Percentiles rank a stretch among this genome's conserved stretches.
Evolutionary conservation across 2,888 invertebrate species (phyloP).

Genomic region (Norana najaformis): DNA sequence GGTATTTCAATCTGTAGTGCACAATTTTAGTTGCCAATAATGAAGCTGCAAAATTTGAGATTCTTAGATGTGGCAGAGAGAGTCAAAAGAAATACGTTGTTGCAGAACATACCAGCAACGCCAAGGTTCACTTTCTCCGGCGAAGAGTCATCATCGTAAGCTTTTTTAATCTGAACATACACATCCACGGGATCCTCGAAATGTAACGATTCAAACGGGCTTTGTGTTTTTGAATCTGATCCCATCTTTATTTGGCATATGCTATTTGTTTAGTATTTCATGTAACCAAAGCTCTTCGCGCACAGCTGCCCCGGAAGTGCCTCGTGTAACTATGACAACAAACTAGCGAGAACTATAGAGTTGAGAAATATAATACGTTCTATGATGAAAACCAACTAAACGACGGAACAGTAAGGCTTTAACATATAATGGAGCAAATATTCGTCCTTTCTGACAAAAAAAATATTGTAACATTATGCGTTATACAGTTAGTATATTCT

Average conservation of each 20-base stretch:
- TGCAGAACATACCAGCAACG: constrained; percentile 79
- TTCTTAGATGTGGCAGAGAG: not conserved
- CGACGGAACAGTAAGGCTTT: too few species aligned
- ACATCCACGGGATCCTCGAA: constrained; percentile 80
- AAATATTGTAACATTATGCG: too few species aligned
- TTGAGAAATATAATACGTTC: too few species aligned
- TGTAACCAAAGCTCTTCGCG: not conserved
- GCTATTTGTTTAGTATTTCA: not conserved
- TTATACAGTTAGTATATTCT: too few species aligned
- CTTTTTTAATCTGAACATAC: constrained; percentile 79
- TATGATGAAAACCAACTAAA: too few species aligned
- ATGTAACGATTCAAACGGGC: not conserved
- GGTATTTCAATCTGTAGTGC: too few species aligned
- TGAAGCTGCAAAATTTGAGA: too few species aligned
- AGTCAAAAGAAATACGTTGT: not conserved
- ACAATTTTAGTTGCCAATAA: too few species aligned
- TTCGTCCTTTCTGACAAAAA: too few species aligned
- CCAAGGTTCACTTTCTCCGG: constrained; percentile 88
- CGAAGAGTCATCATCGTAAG: constrained; percentile 69
- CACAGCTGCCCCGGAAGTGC: not conserved
- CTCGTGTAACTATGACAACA: not conserved
- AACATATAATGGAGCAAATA: too few species aligned
- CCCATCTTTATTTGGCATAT: not conserved
- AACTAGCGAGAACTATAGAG: not conserved
- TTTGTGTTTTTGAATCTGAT: not conserved